These are phyloP conservation scores for Nesometra sesokonis DNA, from an alignment of 35 echinoderm and acorn worm genomes.

Conservation along the genomic window DNA sequence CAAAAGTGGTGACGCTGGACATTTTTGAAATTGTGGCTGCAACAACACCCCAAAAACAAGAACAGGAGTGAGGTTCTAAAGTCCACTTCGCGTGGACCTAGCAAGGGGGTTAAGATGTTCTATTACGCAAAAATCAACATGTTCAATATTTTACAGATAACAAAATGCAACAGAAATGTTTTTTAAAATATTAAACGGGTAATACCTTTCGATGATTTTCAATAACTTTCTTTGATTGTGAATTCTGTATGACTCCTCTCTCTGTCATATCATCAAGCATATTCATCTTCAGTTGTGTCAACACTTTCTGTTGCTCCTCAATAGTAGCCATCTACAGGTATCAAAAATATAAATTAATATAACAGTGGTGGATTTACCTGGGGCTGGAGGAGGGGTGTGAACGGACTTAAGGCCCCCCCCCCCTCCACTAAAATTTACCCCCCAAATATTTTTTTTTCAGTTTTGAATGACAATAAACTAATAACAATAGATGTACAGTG, in stretches of 20 bases:
- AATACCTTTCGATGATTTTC: slow-evolving; percentile 83
- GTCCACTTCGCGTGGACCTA: too few species aligned
- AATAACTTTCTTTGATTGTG: slow-evolving; percentile 77
- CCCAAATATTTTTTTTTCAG: neutral
- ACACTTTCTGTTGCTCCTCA: slow-evolving; percentile 90
- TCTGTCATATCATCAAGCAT: slow-evolving; percentile 99
- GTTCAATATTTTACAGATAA: too few species aligned
- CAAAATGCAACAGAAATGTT: neutral
- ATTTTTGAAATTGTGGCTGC: too few species aligned
- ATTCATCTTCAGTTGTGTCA: slow-evolving; percentile 79
- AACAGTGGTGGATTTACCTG: neutral
- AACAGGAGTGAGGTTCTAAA: too few species aligned
- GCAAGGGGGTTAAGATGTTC: neutral
- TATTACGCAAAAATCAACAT: neutral
- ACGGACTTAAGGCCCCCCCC: neutral
- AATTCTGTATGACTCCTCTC: slow-evolving; percentile 70
- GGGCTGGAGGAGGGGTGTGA: neutral
- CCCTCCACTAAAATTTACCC: too few species aligned
- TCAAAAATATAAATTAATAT: too few species aligned
- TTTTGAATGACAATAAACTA: too few species aligned
- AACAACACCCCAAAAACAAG: too few species aligned
- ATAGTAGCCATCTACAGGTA: slow-evolving; percentile 62
- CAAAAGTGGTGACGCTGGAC: too few species aligned
- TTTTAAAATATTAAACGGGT: neutral
- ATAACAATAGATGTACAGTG: too few species aligned